Percentiles rank a stretch among this genome's conserved stretches.
phyloP scores from a whole-genome alignment of 1,140 invertebrate species.

The Tetragnatha versicolor region DNA sequence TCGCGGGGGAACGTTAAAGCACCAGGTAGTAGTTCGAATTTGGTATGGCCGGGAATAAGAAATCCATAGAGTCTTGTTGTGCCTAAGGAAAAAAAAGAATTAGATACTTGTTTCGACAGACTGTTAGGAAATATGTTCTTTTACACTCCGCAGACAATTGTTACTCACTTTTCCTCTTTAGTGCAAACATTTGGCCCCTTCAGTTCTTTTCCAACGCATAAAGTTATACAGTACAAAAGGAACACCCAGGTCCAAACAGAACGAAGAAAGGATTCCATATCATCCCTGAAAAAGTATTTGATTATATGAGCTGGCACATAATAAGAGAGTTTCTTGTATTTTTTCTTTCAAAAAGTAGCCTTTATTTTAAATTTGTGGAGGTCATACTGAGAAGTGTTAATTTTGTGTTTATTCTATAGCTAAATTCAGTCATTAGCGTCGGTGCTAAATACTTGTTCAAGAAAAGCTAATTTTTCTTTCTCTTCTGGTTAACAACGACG shows the following conservation, averaged over 20 bases:
- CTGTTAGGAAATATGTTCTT: neutral
- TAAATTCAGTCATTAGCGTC: too few species aligned
- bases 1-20: conserved; percentile 33
- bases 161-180: conserved; percentile 15
- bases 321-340: too few species aligned
- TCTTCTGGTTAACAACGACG: too few species aligned
- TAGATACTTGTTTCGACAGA: neutral
- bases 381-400: too few species aligned
- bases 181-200: conserved; percentile 16
- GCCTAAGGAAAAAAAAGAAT: neutral
- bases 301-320: too few species aligned
- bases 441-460: too few species aligned
- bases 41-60: conserved; percentile 36
- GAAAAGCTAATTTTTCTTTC: too few species aligned
- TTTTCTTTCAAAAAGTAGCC: too few species aligned
- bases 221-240: neutral
- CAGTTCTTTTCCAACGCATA: neutral
- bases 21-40: conserved; percentile 44
- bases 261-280: neutral
- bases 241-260: neutral
- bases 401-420: too few species aligned
- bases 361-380: too few species aligned
- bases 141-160: too few species aligned
- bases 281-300: neutral
- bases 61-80: conserved; percentile 14